These are phyloP conservation scores for Sipha flava DNA, from an alignment of 1,140 invertebrate species.

Conservation along the genomic window DNA sequence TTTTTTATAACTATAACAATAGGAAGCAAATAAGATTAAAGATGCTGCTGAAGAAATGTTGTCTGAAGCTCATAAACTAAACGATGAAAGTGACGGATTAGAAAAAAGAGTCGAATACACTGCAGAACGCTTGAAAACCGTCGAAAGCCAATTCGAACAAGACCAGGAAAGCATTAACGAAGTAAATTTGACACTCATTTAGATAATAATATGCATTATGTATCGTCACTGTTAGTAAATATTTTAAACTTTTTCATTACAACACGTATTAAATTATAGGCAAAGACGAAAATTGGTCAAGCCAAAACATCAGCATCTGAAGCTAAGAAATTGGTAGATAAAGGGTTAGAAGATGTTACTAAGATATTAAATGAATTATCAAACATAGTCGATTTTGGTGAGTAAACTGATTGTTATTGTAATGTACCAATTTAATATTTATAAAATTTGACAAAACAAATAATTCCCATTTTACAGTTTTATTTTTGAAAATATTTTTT, in stretches of 20 bases:
- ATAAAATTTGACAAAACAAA: too few relatives aligned
- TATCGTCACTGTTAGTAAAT: too few relatives aligned
- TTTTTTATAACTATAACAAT: constrained; percentile 30
- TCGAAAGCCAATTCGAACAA: constrained; percentile 62
- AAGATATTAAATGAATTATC: constrained; percentile 71
- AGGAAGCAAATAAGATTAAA: constrained; percentile 67
- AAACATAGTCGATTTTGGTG: constrained; percentile 65
- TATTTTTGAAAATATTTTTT: too few relatives aligned
- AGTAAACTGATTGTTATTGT: too few relatives aligned
- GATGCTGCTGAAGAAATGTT: constrained; percentile 67
- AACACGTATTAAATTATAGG: constrained; percentile 44
- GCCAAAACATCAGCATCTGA: constrained; percentile 71
- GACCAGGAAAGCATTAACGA: constrained; percentile 65
- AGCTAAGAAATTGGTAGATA: constrained; percentile 68
- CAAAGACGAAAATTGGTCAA: constrained; percentile 69
- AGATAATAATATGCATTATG: too few relatives aligned
- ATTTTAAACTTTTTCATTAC: background rate
- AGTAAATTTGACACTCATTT: constrained; percentile 49
- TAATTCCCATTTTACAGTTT: too few relatives aligned
- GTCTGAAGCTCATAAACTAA: constrained; percentile 60
- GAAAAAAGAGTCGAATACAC: constrained; percentile 61
- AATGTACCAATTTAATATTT: too few relatives aligned
- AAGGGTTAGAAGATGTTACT: constrained; percentile 67
- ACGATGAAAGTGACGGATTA: constrained; percentile 67
- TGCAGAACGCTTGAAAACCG: constrained; percentile 56